Evolutionary conservation across 1,140 invertebrate genomes (phyloP), one percentile per base, ranked within the genome.

Genomic region (Augochlora pura): DNA sequence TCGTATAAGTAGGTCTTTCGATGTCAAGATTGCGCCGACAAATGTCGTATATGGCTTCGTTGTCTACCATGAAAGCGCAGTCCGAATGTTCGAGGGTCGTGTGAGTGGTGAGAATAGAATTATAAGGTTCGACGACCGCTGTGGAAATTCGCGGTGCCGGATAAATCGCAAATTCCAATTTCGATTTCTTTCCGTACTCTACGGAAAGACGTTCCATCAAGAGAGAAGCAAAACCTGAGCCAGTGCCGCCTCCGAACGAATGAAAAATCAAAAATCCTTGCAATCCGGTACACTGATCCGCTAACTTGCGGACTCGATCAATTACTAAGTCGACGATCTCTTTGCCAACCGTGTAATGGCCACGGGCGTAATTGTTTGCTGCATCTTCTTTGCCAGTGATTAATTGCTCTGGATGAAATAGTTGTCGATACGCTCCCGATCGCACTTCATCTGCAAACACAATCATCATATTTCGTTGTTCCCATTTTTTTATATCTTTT

Each of bases 21-120:
- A 96, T 95, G 91, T 96, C 95, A 63, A 96, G 83, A 73, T 95
- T 96, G 7, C 94, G 87, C n/a, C 94, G 90, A 86, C 95, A 96
- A 81, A 96, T 96, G 82, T 96, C 95, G 84, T 95, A 96, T 79
- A 96, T 96, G 71, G 95, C 95, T 89, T 96, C 95, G 85, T 96
- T 94, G 88, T 96, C 95, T 85, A 95, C 95, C 95, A 95, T 95
- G 85, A 95, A 96, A n/a, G 95, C 94, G 80, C 95, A 95, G 83
- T 95, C 95, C 1, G 94, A 95, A 84, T 95, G 95, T 85, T 95
- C 95, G 46, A 95, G 90, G 1, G 96, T 97, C 0, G 96, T 97
- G 88, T 97, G 96, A 12, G 85, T 86, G 1, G 85, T 86, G 14
- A 86, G 73, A 18, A 86, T 86, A 0, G 85, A 86, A 21, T 86